phyloP scores from a whole-genome alignment of 2,797 vertebrate genomes.

The Sebastiscus tertius region DNA sequence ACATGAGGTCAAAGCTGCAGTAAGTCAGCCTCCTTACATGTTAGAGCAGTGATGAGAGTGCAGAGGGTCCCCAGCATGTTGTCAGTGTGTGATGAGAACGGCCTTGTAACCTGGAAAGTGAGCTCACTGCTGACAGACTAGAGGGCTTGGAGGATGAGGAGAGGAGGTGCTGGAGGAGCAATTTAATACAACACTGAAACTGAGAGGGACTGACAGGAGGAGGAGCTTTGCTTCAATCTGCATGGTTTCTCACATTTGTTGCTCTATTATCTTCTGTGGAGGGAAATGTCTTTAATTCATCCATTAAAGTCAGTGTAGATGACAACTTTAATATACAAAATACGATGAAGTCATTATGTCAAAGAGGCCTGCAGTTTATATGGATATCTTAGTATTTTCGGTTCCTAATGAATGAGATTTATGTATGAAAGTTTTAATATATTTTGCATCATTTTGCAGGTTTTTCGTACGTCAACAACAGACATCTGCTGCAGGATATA shows the following conservation, averaged over 20 bases:
- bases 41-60: constrained; percentile 57
- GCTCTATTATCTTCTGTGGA: neutral
- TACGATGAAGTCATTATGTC: too few relatives aligned
- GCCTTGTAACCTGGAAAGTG: constrained; percentile 5
- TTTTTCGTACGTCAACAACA: neutral
- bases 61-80: constrained; percentile 57
- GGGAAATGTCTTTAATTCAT: neutral
- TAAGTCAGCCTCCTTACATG: constrained; percentile 28
- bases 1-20: constrained; percentile 26
- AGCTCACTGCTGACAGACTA: constrained; percentile 41
- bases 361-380: neutral
- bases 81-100: constrained; percentile 42
- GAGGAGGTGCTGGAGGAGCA: constrained; percentile 30
- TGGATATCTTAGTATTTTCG: neutral
- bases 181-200: constrained; percentile 35
- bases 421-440: neutral
- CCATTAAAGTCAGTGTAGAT: neutral
- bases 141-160: constrained; percentile 40
- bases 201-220: constrained; percentile 21
- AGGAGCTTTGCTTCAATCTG: neutral
- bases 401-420: neutral
- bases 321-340: neutral
- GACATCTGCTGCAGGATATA: neutral
- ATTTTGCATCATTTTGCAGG: neutral
- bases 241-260: neutral